Conservation (phyloP, 2,113 vertebrate species). For the Centrocercus urophasianus region DNA sequence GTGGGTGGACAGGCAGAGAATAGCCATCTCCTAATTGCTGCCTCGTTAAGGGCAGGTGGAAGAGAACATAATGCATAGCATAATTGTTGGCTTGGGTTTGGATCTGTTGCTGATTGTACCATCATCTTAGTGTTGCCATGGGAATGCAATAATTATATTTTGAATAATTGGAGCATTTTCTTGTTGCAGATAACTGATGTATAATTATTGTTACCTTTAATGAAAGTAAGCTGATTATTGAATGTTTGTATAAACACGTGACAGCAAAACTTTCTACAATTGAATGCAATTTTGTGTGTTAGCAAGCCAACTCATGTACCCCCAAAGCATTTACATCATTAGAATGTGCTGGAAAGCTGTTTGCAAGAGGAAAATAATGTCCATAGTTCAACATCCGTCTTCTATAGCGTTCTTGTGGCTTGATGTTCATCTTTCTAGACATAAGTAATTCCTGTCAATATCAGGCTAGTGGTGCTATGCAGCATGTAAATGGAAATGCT, state of each 20-base stretch:
- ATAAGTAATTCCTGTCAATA: background rate
- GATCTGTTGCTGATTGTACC: background rate
- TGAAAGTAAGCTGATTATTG: background rate
- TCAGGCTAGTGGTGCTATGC: background rate
- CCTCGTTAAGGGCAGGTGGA: background rate
- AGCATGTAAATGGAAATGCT: background rate
- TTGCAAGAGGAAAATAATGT: background rate
- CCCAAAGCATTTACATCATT: background rate
- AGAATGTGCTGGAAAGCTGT: background rate
- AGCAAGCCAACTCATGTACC: background rate
- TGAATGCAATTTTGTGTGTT: background rate
- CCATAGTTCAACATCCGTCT: background rate
- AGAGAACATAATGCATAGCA: background rate
- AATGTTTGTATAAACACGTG: background rate
- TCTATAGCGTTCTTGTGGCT: background rate
- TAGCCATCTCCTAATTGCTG: background rate
- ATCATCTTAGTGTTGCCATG: slow-evolving; percentile 41
- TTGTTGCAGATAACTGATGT: background rate
- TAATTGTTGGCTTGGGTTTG: background rate
- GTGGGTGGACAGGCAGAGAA: slow-evolving; percentile 53
- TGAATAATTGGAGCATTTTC: slow-evolving; percentile 22
- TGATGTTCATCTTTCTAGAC: background rate
- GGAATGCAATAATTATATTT: slow-evolving; percentile 37
- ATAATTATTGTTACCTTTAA: slow-evolving; percentile 14
- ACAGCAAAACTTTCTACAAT: background rate